Evolutionary conservation across 2,113 vertebrate genomes (phyloP).

Genomic region (Mormyrus lacerda): DNA sequence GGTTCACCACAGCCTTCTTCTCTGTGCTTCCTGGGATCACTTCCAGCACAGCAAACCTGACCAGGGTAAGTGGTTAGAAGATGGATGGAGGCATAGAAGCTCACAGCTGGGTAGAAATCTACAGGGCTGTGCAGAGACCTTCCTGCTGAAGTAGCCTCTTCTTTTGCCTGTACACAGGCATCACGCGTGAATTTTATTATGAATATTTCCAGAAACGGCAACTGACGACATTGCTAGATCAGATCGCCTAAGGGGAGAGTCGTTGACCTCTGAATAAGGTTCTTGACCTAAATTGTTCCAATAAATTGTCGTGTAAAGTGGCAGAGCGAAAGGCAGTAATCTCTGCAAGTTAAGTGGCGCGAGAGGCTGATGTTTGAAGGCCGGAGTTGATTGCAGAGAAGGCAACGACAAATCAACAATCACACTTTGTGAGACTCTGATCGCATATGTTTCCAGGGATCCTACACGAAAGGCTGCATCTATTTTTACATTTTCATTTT

Average conservation of each 20-base stretch:
- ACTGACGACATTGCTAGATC: neutral
- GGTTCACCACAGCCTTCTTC: neutral
- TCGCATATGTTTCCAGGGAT: neutral
- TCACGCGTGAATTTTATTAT: neutral
- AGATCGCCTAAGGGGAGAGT: neutral
- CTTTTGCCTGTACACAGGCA: neutral
- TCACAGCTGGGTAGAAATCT: neutral
- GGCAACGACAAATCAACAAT: neutral
- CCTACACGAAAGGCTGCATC: neutral
- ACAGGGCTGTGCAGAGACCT: neutral
- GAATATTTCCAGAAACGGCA: neutral
- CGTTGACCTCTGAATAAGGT: neutral
- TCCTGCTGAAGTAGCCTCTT: neutral
- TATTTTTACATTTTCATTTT: constrained; percentile 16
- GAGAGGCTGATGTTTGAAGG: neutral
- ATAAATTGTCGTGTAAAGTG: neutral
- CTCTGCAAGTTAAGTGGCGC: neutral
- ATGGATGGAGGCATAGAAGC: neutral
- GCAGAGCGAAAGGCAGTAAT: neutral
- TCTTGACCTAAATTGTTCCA: neutral
- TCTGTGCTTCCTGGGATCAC: neutral
- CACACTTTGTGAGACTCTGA: neutral
- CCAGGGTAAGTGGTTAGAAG: neutral
- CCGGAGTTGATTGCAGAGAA: neutral
- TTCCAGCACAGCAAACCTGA: neutral